phyloP scores from a whole-genome alignment of 2,797 vertebrate genomes.

The Gymnoscopelus braueri region DNA sequence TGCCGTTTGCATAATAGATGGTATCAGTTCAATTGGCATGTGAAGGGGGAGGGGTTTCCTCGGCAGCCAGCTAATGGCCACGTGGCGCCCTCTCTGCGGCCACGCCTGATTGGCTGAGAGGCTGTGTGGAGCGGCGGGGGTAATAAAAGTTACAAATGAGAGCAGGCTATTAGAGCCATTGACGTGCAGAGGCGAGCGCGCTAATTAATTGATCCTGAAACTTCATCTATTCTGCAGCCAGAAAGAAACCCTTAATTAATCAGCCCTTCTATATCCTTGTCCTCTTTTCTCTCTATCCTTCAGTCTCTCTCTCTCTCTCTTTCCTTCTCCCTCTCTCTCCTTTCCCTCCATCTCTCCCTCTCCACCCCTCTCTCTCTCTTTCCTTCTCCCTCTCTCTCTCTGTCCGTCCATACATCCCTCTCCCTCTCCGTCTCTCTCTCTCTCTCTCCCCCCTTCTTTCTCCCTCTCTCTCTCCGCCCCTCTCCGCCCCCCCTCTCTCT shows the following conservation, averaged over 20 bases:
- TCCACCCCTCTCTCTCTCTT: constrained; percentile 1
- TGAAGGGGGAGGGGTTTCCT: constrained; percentile 20
- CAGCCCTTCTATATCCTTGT: constrained; percentile 65
- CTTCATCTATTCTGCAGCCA: constrained; percentile 81
- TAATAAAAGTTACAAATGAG: constrained; percentile 86
- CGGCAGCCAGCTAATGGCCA: constrained; percentile 62
- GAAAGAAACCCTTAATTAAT: constrained; percentile 80
- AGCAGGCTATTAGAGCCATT: constrained; percentile 79
- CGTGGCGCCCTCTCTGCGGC: constrained; percentile 45
- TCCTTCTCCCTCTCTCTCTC: constrained; percentile 3
- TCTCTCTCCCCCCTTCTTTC: not conserved
- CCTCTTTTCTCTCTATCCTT: constrained; percentile 43
- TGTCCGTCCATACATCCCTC: not conserved
- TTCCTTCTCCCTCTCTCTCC: not conserved
- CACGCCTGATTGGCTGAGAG: constrained; percentile 73
- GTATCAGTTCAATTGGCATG: constrained; percentile 42
- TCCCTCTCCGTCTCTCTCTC: not conserved
- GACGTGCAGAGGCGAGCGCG: constrained; percentile 75
- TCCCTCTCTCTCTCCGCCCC: too few species aligned
- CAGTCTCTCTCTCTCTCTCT: not conserved
- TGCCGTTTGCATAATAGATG: constrained; percentile 57
- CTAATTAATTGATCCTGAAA: constrained; percentile 85
- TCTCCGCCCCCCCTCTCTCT: too few species aligned
- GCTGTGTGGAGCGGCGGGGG: constrained; percentile 65
- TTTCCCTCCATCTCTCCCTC: constrained; percentile 14